Base-by-base conservation (phyloP, 1,140 invertebrate genomes). In the Drosophila willistoni region DNA sequence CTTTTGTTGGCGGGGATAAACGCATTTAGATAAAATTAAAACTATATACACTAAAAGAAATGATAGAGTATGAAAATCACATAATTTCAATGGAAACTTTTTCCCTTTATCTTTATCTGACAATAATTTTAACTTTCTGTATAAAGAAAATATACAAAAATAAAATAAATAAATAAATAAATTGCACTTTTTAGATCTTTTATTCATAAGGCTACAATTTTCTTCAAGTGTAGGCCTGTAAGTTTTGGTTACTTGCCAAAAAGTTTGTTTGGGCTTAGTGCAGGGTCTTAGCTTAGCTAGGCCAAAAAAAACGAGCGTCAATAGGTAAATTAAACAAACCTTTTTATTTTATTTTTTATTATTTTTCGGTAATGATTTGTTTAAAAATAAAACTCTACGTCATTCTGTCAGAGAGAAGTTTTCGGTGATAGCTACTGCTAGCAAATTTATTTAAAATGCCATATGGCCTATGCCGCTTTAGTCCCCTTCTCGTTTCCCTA, bases 311-410 rank as follows among this genome's bases (percentile, higher is more conserved):
- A 69, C 60, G 54, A 61, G 71, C 77, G 73, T 47, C 78, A 86
- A 76, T 79, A 86, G 72, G 60, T 86, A 67, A 79, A 69, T 86
- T 81, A 86, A 81, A 71, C 71, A 86, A 86, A 79, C 66, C 57
- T 68, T 62, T 71, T 55, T 25, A 29, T 51, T 62, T 12, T 67
- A 57, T 51, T 62, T 62, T 59, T 54, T 19, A 33, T 51, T 39
- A 9, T 10, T 47, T 51, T 22, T 22, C 19, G 10, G 44, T 51
- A 10, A 51, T 51, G 44, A 51, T 51, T 42, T 61, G 64, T 39
- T 64, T 66, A 33, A 71, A 74, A 82, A 86, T 77, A 73, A 75
- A 68, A 44, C 54, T 66, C 65, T 59, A 83, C 81, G 77, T 83
- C 81, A 84, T 83, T 57, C 63, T 70, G 56, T 34, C 65, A 65